Evolutionary conservation across 1,140 invertebrate species (phyloP).

Genomic region (Pentalonia nigronervosa): DNA sequence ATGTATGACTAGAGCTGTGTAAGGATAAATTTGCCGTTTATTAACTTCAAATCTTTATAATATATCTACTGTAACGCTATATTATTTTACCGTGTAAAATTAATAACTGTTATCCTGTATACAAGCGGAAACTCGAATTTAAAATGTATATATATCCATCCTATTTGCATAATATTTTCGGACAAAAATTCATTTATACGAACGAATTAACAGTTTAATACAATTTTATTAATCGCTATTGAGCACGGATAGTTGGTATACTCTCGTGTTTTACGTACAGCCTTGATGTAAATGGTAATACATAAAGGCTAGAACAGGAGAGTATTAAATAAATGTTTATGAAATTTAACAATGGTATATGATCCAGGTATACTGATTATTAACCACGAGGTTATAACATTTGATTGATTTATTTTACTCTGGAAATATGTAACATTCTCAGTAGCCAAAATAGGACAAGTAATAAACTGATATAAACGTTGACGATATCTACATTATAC

Average conservation of each 20-base stretch:
- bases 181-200: not conserved
- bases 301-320: not conserved
- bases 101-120: not conserved
- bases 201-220: not conserved
- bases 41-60: not conserved
- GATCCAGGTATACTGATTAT: not conserved
- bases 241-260: not conserved
- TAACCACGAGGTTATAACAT: not conserved
- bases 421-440: not conserved
- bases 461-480: not conserved
- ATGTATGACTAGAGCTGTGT: not conserved
- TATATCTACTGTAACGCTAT: not conserved
- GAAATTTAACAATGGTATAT: not conserved
- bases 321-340: not conserved
- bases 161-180: not conserved
- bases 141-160: not conserved
- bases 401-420: not conserved
- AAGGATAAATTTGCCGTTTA: not conserved
- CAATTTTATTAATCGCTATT: conserved; percentile 13
- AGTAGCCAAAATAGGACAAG: not conserved
- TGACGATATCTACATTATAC: not conserved
- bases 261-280: not conserved
- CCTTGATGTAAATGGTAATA: not conserved
- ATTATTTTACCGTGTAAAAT: conserved; percentile 16
- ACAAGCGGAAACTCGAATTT: not conserved